Evolutionary conservation across 2,797 vertebrate species (phyloP), one percentile per base, ranked within the genome.

Genomic region (Cryptoblepharus egeriae): DNA sequence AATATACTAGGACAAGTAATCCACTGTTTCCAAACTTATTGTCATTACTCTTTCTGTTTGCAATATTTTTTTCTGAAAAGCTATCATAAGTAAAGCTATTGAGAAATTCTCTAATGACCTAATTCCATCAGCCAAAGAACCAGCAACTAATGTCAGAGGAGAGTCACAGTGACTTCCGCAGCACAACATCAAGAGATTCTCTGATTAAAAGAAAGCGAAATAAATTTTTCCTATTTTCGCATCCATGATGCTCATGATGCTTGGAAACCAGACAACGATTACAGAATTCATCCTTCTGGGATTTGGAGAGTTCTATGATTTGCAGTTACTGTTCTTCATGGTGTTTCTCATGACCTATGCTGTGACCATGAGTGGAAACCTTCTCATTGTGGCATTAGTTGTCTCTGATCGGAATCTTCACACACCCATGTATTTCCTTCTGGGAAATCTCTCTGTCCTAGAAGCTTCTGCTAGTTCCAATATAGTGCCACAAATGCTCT

Each of bases 271-370:
- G 35, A 74, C 79, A 55, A 52, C n/a, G 26, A 73, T 73, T 55
- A 32, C 79, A 37, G 79, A 64, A 39, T n/a, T 81, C 63, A 24
- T 81, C 18, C 79, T 81, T 18, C 24, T 37, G 5, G 79, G 79
- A 81, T 81, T 81, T 81, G 30, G 26, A 28, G 70, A 74, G 22
- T 63, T 63, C 30, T 28, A 28, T 8, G 18, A 80, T 20, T 3
- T 37, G 7, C 69, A 80, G 15, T 32, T 30, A 28, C 45, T 73
- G 37, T 26, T 74, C 11, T 81, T 81, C 30, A 9, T 81, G 61
- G 24, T 1, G 5, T 80, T 80, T 37, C 32, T 80, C 37, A 10
- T 81, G 20, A 74, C 65, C 72, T 81, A 81, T 22, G 11, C 37
- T 55, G 58, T 74, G 26, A 37, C 45, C 8, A 4, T 81, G 7